phyloP scores from a whole-genome alignment of 2,113 vertebrate species.

The Talpa occidentalis region DNA sequence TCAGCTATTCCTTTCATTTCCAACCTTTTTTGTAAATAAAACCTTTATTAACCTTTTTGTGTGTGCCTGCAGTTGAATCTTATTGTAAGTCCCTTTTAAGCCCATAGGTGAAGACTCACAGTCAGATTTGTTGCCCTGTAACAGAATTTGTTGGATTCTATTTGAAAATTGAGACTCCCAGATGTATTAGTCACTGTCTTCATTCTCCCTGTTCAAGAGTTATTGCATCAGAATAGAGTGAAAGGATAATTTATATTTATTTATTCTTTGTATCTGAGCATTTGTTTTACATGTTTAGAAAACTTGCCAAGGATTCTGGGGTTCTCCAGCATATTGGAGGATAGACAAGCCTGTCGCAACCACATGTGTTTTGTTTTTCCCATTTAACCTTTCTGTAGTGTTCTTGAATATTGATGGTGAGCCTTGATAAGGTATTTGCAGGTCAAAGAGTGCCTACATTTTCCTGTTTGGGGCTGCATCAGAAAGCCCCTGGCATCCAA shows the following conservation, averaged over 20 bases:
- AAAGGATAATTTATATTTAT: too few relatives aligned
- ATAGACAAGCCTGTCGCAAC: not conserved
- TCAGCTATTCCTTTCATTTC: too few relatives aligned
- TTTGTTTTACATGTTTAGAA: conserved; percentile 35
- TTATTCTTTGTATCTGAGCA: not conserved
- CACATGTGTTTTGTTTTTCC: not conserved
- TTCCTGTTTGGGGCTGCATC: not conserved
- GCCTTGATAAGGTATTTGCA: not conserved
- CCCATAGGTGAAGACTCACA: too few relatives aligned
- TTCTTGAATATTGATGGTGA: conserved; percentile 14
- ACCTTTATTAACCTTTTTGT: too few relatives aligned
- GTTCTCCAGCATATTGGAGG: not conserved
- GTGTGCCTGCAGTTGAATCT: too few relatives aligned
- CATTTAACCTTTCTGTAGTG: not conserved
- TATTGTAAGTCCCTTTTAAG: too few relatives aligned
- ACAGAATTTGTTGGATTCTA: not conserved
- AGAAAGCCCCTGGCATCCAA: not conserved
- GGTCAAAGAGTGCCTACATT: not conserved
- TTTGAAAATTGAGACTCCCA: conserved; percentile 4
- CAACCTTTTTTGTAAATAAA: too few relatives aligned
- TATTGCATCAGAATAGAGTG: not conserved
- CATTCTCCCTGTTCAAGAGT: not conserved
- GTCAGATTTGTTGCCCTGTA: too few relatives aligned
- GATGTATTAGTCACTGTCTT: not conserved
- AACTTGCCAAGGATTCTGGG: not conserved